Percentiles rank a stretch among this genome's conserved stretches.
Conservation (phyloP, 2,113 vertebrate genomes). For the Neopipo cinnamomea region DNA sequence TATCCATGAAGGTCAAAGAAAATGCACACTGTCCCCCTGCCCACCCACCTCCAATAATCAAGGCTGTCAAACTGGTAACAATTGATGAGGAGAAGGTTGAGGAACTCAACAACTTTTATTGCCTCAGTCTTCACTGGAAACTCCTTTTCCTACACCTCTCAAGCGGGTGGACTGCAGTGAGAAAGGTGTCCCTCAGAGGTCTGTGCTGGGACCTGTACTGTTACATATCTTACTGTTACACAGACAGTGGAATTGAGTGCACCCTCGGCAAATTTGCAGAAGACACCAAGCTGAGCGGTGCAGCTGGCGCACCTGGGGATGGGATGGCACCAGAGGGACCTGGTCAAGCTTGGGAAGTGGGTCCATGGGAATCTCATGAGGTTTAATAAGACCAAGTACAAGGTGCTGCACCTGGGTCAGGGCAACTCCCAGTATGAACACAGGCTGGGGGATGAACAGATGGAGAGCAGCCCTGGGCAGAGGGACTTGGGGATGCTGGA, state of each 20-base stretch:
- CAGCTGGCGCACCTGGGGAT: not conserved
- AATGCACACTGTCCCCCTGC: not conserved
- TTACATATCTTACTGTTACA: not conserved
- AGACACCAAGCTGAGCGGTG: not conserved
- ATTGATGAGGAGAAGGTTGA: not conserved
- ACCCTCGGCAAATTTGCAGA: not conserved
- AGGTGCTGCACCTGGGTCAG: not conserved
- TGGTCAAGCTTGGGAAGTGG: not conserved
- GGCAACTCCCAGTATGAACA: not conserved
- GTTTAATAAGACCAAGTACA: not conserved
- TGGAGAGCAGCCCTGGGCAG: not conserved
- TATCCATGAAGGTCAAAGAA: not conserved
- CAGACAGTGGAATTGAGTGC: accelerated
- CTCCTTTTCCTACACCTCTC: not conserved
- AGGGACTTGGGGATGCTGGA: not conserved
- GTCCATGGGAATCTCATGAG: not conserved
- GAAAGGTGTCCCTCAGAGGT: not conserved
- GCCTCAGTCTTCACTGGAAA: not conserved
- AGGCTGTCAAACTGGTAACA: not conserved
- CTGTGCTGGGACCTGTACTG: not conserved
- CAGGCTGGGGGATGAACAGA: not conserved
- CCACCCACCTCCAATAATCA: not conserved
- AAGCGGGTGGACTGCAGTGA: not conserved
- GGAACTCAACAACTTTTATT: not conserved
- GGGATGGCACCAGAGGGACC: not conserved